Evolutionary conservation across 2,888 invertebrate genomes (phyloP), one percentile per base, ranked within the genome.

Genomic region (Byasa hedistus): DNA sequence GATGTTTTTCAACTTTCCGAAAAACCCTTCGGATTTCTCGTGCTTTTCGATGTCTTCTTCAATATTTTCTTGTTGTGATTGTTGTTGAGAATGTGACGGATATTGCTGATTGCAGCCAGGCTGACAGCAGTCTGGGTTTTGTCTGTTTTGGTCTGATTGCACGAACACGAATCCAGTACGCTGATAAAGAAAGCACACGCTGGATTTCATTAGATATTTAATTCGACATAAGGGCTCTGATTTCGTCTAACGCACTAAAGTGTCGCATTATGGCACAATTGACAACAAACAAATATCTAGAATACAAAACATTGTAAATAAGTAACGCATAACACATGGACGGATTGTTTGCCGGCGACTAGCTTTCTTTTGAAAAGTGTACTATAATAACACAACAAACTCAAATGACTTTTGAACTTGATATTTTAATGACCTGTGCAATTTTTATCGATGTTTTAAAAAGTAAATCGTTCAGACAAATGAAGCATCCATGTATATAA

Each of bases 151-250:
- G 55, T 71, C 59, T 68, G 66, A 68, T 65, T 73, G 73, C 68
- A 66, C 71, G 69, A 80, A 72, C 79, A 84, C 75, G 71, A 81
- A 76, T 73, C 81, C 82, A 70, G 70, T 81, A 85, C 83, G 80
- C 91, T 90, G 89, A 87, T 88, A 87, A 86, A 89, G 76, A 90
- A 91, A 89, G 87, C 79, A 89, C 85, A 90, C 83, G 85, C 90
- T 90, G 86, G 87, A 80, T 86, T 88, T 89, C 87, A 89, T 87
- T 87, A 87, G 87, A 85, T 83, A 84, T 80, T 84, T 85, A 76
- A 79, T 79, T 72, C 80, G 80, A 67, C 79, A 79, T 72, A 75
- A 78, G 80, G 86, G 84, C 85, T 85, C 85, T 85, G 84, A 86
- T 89, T 89, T 89, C 89, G 89, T 90, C 89, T 81, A 91, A 91